Percentiles rank a stretch among this genome's conserved stretches.
Evolutionary conservation across 2,888 invertebrate genomes (phyloP).

Genomic region (Cheilosia vulpina): DNA sequence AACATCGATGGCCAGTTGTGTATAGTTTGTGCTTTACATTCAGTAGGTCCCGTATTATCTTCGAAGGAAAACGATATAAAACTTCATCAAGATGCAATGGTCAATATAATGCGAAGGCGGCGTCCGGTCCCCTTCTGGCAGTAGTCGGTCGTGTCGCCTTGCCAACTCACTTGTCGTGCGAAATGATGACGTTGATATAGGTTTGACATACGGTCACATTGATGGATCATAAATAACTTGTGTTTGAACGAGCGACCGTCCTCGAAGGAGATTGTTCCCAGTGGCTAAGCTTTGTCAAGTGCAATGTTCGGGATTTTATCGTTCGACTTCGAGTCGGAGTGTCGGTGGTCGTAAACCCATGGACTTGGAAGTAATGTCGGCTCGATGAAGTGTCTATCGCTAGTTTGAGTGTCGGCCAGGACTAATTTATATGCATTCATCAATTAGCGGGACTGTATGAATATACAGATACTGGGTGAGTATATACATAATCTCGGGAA

Average conservation of each 20-base stretch:
- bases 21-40: conserved; percentile 44
- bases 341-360: conserved; percentile 57
- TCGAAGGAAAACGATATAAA: conserved; percentile 63
- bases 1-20: conserved; percentile 30
- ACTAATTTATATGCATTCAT: conserved; percentile 67
- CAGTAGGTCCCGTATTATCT: conserved; percentile 67
- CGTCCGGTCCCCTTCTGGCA: background rate
- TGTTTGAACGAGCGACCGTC: conserved; percentile 60
- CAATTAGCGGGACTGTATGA: conserved; percentile 60
- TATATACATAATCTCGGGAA: conserved; percentile 61
- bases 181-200: conserved; percentile 73
- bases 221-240: conserved; percentile 82
- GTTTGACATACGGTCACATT: conserved; percentile 78
- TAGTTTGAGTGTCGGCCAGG: conserved; percentile 26
- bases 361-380: conserved; percentile 61
- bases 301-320: conserved; percentile 70
- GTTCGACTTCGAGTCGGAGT: conserved; percentile 21
- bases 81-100: conserved; percentile 66
- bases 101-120: conserved; percentile 57
- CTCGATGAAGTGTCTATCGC: conserved; percentile 73
- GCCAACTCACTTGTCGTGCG: conserved; percentile 44
- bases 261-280: conserved; percentile 23
- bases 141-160: background rate
- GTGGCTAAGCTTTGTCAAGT: conserved; percentile 50
- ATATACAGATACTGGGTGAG: background rate